These are phyloP conservation scores for Dolichoris vasculosae DNA, from an alignment of 1,140 invertebrate genomes.

Conservation along the genomic window DNA sequence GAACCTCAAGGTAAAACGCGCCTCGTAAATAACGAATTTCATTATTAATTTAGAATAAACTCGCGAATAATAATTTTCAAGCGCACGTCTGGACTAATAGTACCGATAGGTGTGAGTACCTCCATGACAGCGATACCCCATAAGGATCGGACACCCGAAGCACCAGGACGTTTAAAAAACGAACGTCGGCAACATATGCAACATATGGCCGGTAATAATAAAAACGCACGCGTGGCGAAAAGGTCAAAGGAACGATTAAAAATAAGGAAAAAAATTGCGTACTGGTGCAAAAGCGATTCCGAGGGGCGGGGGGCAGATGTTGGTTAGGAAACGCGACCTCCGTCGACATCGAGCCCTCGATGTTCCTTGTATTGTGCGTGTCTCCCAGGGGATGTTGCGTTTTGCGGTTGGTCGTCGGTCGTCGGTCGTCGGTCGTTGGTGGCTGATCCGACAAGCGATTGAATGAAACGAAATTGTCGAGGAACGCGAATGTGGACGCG, in stretches of 20 bases:
- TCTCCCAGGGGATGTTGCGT: not conserved
- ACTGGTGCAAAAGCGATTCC: not conserved
- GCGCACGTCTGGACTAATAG: not conserved
- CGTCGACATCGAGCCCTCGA: not conserved
- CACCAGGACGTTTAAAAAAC: not conserved
- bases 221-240: not conserved
- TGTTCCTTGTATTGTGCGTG: not conserved
- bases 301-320: constrained; percentile 16
- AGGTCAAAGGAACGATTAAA: constrained; percentile 15
- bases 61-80: too few species aligned
- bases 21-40: too few species aligned
- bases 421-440: not conserved
- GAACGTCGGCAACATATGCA: constrained; percentile 23
- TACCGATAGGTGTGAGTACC: too few species aligned
- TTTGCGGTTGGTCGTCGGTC: constrained; percentile 8
- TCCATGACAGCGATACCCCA: not conserved
- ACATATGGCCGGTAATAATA: not conserved
- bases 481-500: not conserved
- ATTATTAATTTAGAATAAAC: too few species aligned
- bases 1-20: too few species aligned
- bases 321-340: not conserved
- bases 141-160: not conserved
- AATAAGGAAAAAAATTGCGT: not conserved
- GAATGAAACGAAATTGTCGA: not conserved
- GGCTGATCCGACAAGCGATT: too few species aligned